These are phyloP conservation scores for Lepidochitona cinerea DNA, from an alignment of 2,888 invertebrate genomes.

Conservation along the genomic window DNA sequence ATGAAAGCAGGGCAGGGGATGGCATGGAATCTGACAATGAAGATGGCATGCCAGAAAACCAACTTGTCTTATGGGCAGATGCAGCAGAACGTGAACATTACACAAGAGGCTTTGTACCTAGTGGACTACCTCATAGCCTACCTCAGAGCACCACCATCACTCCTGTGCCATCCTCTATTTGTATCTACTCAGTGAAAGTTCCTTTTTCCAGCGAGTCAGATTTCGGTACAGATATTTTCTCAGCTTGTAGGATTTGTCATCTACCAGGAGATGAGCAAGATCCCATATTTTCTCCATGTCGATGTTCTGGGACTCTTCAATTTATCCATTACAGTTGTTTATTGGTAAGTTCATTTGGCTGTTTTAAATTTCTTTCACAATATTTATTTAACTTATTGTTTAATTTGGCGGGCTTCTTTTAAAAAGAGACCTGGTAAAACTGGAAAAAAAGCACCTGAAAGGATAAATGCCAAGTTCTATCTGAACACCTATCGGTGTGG, in stretches of 20 bases:
- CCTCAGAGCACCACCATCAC: background rate
- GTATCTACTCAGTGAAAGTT: background rate
- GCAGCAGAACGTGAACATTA: background rate
- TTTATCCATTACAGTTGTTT: slow-evolving; percentile 74
- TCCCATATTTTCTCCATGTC: slow-evolving; percentile 74
- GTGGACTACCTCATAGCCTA: background rate
- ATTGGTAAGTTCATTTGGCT: slow-evolving; percentile 71
- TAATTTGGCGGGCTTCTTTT: no score
- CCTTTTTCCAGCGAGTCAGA: slow-evolving; percentile 35
- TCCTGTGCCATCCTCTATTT: background rate
- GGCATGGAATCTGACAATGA: background rate
- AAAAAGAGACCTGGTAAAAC: no score
- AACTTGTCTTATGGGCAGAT: background rate
- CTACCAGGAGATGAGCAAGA: slow-evolving; percentile 57
- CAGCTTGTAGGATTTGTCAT: slow-evolving; percentile 75
- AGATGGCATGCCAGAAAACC: background rate
- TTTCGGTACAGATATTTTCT: slow-evolving; percentile 50
- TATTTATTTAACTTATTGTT: no score
- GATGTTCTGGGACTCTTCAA: slow-evolving; percentile 74
- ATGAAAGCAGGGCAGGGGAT: no score
- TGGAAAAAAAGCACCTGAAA: no score
- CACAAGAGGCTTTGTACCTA: background rate
- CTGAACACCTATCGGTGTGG: no score
- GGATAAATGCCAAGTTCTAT: no score
- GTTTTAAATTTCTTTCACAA: no score